Base-by-base conservation (phyloP, 1,140 invertebrate genomes). In the Tetramorium parvispinum region DNA sequence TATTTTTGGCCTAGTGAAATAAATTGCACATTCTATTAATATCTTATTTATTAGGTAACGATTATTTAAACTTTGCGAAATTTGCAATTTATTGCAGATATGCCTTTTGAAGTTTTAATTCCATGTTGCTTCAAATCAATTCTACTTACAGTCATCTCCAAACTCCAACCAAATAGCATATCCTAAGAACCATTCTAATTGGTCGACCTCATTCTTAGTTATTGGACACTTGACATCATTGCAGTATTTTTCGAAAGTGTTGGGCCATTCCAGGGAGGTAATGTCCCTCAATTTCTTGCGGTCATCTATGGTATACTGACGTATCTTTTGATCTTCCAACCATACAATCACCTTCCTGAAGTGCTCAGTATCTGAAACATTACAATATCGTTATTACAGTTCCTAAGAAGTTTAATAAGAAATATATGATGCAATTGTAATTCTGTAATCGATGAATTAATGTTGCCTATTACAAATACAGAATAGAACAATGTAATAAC, bases 241-340 rank as follows among this genome's bases (percentile, higher is more conserved):
- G 89, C 98, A 96, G 95, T 99, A 99, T 92, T 97, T 96, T 57
- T 96, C 92, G 94, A 97, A 98, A 18, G 96, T 95, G 91, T 96
- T 96, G 37, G 96, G 94, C 98, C 98, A 99, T 7, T 96, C 93
- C 21, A 95, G 90, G 24, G 96, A 95, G 70, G 95, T 94, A 7
- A 97, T 96, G 85, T 97, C 96, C 66, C 97, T 96, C 27, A 99
- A 93, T 1, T 94, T 95, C 86, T 96, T 96, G 32, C 98, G 95
- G 85, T 98, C 97, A 93, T 99, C 98, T 83, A 98, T 97, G 91
- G 97, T 97, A 91, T 98, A 98, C 91, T 97, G 97, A 21, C 98
- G 97, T 89, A 99, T 99, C 95, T 98, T 99, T 94, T 99, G 98
- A 94, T 99, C 98, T 95, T 99, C 99, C 37, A 99, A 92, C 99